Conservation (phyloP, 2,888 invertebrate species). For the Chaitophorus viminalis region DNA sequence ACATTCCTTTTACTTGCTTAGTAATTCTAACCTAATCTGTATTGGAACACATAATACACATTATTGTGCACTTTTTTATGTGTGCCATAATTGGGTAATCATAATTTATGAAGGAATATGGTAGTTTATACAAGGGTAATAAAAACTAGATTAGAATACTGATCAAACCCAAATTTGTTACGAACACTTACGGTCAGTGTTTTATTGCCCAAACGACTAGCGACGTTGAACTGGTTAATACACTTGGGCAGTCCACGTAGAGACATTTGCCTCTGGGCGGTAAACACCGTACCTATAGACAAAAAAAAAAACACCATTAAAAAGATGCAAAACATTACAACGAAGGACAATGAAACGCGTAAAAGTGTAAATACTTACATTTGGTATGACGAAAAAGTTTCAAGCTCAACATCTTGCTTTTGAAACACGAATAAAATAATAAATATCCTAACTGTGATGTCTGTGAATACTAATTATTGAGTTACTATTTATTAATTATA, state of each 20-base stretch:
- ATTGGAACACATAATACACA: no score
- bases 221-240: not conserved
- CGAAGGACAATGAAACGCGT: not conserved
- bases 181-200: not conserved
- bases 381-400: constrained; percentile 35
- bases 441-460: not conserved
- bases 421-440: not conserved
- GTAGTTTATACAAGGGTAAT: no score
- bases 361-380: constrained; percentile 25
- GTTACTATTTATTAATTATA: no score
- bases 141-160: not conserved
- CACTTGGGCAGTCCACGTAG: not conserved
- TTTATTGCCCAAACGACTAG: not conserved
- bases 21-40: no score
- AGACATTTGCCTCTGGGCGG: constrained; percentile 3
- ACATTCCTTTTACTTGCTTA: no score
- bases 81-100: no score
- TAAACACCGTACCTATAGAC: not conserved
- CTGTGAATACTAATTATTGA: not conserved
- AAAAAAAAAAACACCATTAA: constrained; percentile 13
- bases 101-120: no score
- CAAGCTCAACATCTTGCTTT: constrained; percentile 43
- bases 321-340: not conserved
- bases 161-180: not conserved
- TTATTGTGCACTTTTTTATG: no score